Evolutionary conservation across 2,888 invertebrate species (phyloP), one percentile per base, ranked within the genome.

Genomic region (Theretra japonica): DNA sequence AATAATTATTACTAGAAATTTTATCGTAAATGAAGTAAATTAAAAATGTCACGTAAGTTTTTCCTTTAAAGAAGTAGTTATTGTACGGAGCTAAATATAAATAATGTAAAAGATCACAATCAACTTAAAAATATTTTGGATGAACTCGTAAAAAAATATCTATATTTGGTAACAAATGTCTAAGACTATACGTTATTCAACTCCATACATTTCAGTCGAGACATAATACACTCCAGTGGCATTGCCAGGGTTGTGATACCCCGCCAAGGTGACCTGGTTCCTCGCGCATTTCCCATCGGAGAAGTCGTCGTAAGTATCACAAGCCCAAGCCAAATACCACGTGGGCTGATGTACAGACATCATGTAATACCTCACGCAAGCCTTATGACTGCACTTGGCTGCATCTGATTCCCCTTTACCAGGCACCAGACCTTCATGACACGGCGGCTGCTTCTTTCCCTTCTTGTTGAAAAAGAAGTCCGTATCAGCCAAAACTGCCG

Each of bases 381-480:
- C 89, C 73, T 93, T 93, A 53, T 94, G 94, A 56, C 93, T 94
- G 71, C 94, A 94, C 53, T 89, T 92, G 0, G 92, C 92, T 0
- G 88, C 86, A 25, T 90, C 91, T 0, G 91, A 91, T 73, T 90
- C 91, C 0, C 90, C 90, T 23, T 89, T 84, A 0, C 88, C 91
- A 1, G 91, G 90, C 19, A 93, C 80, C 0, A 88, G 70, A 4
- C 90, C 88, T 57, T 84, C 86, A 62, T 86, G 88, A 73, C 95
- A 96, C 50, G 94, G 90, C 0, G 95, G 95, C 79, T 96, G 96
- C 15, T 92, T 89, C 57, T 83, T 85, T 0, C 96, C 96, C 77
- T 95, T 95, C 11, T 95, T 94, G 75, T 96, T 95, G 15, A 95
- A 94, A 79, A 93, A 95, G 85, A 96, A 95, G 79, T 96, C 96